phyloP scores from a whole-genome alignment of 1,140 invertebrate species.

The Pachyrhynchus sulphureomaculatus region DNA sequence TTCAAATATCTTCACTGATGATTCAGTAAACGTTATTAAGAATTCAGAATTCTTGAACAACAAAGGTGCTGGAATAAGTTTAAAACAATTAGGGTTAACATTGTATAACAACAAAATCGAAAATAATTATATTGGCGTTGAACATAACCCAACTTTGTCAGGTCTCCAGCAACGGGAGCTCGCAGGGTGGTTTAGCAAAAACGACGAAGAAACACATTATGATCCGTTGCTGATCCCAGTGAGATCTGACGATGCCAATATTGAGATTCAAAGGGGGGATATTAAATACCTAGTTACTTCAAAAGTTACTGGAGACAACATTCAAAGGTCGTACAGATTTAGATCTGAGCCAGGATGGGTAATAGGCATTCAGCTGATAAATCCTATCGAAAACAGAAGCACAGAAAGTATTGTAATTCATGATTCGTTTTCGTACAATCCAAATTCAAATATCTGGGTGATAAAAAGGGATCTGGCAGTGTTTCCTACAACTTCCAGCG shows the following conservation, averaged over 20 bases:
- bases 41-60: constrained; percentile 89
- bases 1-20: constrained; percentile 83
- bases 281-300: constrained; percentile 77
- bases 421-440: constrained; percentile 67
- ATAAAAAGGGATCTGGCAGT: constrained; percentile 77
- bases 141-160: constrained; percentile 87
- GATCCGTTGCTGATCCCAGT: constrained; percentile 68
- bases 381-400: constrained; percentile 84
- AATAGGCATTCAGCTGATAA: constrained; percentile 79
- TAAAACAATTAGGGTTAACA: constrained; percentile 83
- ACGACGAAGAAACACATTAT: constrained; percentile 67
- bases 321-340: constrained; percentile 43
- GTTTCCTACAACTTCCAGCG: constrained; percentile 85
- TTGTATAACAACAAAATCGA: constrained; percentile 76
- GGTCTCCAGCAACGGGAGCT: constrained; percentile 86
- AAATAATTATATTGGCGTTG: constrained; percentile 85
- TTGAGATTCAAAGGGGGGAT: constrained; percentile 66
- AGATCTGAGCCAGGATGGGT: constrained; percentile 66
- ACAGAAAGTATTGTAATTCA: constrained; percentile 78
- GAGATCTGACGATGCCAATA: constrained; percentile 59
- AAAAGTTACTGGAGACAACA: constrained; percentile 59
- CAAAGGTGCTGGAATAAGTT: constrained; percentile 82
- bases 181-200: constrained; percentile 85
- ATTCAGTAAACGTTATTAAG: constrained; percentile 80
- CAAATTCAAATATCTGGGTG: constrained; percentile 68